A percentile compares a stretch with the other conserved stretches of the same genome.
Conservation (phyloP, 1,140 invertebrate species). For the Drosophila rufa region DNA sequence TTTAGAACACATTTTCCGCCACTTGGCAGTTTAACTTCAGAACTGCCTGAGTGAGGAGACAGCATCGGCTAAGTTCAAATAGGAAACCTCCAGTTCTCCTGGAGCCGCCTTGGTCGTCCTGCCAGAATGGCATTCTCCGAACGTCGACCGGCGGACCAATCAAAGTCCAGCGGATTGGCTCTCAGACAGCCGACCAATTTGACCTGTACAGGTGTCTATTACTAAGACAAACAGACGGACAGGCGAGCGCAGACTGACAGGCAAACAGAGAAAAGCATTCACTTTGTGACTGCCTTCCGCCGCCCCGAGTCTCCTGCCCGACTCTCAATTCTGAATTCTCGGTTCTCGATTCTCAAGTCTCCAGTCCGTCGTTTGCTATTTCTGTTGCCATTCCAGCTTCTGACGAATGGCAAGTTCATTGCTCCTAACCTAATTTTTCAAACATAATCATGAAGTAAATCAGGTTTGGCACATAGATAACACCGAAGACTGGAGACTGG, state of each 20-base stretch:
- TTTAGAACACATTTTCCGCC: slow-evolving; percentile 10
- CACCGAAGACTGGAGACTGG: slow-evolving; percentile 24
- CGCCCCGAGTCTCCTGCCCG: slow-evolving; percentile 9
- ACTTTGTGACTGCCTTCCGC: slow-evolving; percentile 55
- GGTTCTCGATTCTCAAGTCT: slow-evolving; percentile 42
- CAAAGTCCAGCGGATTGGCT: slow-evolving; percentile 52
- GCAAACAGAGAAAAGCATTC: slow-evolving; percentile 70
- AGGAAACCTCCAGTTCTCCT: slow-evolving; percentile 24
- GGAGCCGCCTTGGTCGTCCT: slow-evolving; percentile 37
- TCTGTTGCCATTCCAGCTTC: slow-evolving; percentile 53
- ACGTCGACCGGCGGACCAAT: slow-evolving; percentile 22
- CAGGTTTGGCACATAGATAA: slow-evolving; percentile 84
- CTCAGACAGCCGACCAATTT: slow-evolving; percentile 54
- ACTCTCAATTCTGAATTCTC: slow-evolving; percentile 20
- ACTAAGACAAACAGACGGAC: slow-evolving; percentile 71
- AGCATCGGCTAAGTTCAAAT: slow-evolving; percentile 44
- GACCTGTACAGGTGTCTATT: slow-evolving; percentile 76
- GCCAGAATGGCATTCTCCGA: slow-evolving; percentile 33
- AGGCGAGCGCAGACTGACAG: slow-evolving; percentile 36
- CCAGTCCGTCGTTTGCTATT: slow-evolving; percentile 31
- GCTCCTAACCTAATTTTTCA: slow-evolving; percentile 85
- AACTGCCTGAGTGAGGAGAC: slow-evolving; percentile 10
- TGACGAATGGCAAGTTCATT: slow-evolving; percentile 83
- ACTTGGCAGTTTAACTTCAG: slow-evolving; percentile 14
- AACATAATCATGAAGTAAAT: slow-evolving; percentile 84